These are phyloP conservation scores for Lasioglossum lativentre DNA, from an alignment of 2,888 invertebrate genomes.

Conservation along the genomic window DNA sequence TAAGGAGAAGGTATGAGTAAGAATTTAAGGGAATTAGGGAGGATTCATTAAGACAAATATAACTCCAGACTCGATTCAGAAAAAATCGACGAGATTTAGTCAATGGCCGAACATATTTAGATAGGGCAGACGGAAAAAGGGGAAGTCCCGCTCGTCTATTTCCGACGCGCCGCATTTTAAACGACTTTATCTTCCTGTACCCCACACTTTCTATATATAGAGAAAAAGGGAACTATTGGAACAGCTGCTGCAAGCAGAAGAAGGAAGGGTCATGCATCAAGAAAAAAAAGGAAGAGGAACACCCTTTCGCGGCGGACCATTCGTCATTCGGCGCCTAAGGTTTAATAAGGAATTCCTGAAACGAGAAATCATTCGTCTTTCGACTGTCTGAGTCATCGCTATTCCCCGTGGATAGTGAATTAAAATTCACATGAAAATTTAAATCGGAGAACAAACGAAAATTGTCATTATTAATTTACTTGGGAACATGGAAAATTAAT, in stretches of 20 bases:
- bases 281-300: slow-evolving; percentile 48
- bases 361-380: slow-evolving; percentile 50
- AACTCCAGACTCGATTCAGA: slow-evolving; percentile 31
- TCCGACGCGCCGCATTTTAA: slow-evolving; percentile 75
- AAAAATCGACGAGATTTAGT: slow-evolving; percentile 57
- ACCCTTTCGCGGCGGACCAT: slow-evolving; percentile 68
- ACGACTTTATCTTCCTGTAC: slow-evolving; percentile 75
- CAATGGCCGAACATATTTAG: slow-evolving; percentile 74
- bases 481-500: no score
- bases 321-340: slow-evolving; percentile 70
- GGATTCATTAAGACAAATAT: slow-evolving; percentile 24
- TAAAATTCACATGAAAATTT: background rate
- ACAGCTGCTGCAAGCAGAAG: slow-evolving; percentile 73
- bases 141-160: slow-evolving; percentile 77
- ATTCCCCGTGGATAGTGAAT: background rate
- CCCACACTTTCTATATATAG: slow-evolving; percentile 74
- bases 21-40: background rate
- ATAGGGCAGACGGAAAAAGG: slow-evolving; percentile 68
- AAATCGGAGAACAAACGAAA: background rate
- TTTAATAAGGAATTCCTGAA: slow-evolving; percentile 61
- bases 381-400: background rate
- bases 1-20: background rate
- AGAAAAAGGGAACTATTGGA: slow-evolving; percentile 72
- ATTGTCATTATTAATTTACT: no score
- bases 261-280: slow-evolving; percentile 51